These are phyloP conservation scores for Chaenogobius annularis DNA, from an alignment of 2,113 vertebrate genomes.

Conservation along the genomic window DNA sequence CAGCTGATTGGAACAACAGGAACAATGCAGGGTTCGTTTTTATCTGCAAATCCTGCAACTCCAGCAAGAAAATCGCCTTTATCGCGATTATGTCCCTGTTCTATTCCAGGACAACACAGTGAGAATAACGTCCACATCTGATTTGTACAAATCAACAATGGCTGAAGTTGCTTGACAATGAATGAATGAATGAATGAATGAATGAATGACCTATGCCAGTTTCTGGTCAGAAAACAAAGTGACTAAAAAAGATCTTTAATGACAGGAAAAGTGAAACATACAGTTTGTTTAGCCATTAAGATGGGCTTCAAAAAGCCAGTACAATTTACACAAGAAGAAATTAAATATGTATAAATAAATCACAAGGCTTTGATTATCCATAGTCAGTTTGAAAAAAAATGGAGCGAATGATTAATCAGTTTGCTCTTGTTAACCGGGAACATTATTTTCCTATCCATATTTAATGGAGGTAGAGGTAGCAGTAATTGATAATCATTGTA, in stretches of 20 bases:
- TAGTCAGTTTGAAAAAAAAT: conserved; percentile 7
- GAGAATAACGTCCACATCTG: background rate
- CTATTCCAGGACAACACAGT: background rate
- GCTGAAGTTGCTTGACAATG: background rate
- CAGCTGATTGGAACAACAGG: conserved; percentile 74
- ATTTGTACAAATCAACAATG: background rate
- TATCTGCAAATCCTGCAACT: conserved; percentile 35
- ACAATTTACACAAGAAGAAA: conserved; percentile 45
- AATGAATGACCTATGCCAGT: conserved; percentile 2
- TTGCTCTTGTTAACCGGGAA: conserved; percentile 24
- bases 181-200: conserved; percentile 25
- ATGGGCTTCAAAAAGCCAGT: conserved; percentile 80
- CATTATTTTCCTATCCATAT: conserved; percentile 39
- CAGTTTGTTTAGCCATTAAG: conserved; percentile 75
- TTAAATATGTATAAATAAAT: conserved; percentile 40
- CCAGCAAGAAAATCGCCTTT: conserved; percentile 11
- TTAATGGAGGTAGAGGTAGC: conserved; percentile 71
- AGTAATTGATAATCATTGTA: conserved; percentile 60
- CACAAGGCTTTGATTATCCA: conserved; percentile 26
- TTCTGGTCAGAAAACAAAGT: background rate
- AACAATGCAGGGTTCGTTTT: conserved; percentile 63
- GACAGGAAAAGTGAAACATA: conserved; percentile 91
- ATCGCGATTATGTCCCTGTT: conserved; percentile 3
- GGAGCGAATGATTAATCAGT: background rate
- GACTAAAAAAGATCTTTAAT: conserved; percentile 93